Percentiles rank a stretch among this genome's conserved stretches.
Evolutionary conservation across 1,140 invertebrate genomes (phyloP).

Genomic region (Drosophila orena): DNA sequence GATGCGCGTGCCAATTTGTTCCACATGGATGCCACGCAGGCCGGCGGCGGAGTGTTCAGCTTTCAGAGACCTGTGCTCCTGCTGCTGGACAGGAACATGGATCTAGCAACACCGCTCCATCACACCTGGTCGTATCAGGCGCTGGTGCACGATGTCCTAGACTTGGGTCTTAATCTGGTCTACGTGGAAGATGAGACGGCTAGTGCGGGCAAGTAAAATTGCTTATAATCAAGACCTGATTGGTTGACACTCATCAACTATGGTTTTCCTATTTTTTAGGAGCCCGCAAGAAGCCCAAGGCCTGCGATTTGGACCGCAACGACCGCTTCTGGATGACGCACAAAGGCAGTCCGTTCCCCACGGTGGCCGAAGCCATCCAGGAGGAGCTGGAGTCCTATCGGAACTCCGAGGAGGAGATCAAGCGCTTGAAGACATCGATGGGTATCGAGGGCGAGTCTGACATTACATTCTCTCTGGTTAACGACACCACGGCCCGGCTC

Average conservation of each 20-base stretch:
- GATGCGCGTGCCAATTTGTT: constrained; percentile 99
- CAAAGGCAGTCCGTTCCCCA: constrained; percentile 98
- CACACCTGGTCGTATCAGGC: constrained; percentile 99
- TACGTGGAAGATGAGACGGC: constrained; percentile 90
- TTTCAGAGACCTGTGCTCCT: constrained; percentile 97
- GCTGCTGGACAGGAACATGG: constrained; percentile 97
- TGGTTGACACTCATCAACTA: too few relatives aligned
- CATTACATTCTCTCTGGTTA: constrained; percentile 91
- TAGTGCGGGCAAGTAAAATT: constrained; percentile 28
- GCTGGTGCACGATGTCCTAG: constrained; percentile 96
- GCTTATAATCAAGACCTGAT: neutral
- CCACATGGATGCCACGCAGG: constrained; percentile 91
- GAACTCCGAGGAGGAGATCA: constrained; percentile 98
- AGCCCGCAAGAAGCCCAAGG: constrained; percentile 90
- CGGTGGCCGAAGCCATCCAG: constrained; percentile 99
- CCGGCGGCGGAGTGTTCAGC: constrained; percentile 91
- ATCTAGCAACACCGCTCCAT: constrained; percentile 98
- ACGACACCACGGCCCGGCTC: constrained; percentile 97
- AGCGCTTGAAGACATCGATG: constrained; percentile 96
- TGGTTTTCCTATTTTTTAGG: constrained; percentile 72
- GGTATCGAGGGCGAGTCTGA: constrained; percentile 92
- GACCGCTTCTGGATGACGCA: constrained; percentile 97
- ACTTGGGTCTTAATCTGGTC: constrained; percentile 95
- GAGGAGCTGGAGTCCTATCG: constrained; percentile 98
- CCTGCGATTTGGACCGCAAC: constrained; percentile 95